Base-by-base conservation (phyloP, 2,888 invertebrate species). In the Epistrophe eligans region DNA sequence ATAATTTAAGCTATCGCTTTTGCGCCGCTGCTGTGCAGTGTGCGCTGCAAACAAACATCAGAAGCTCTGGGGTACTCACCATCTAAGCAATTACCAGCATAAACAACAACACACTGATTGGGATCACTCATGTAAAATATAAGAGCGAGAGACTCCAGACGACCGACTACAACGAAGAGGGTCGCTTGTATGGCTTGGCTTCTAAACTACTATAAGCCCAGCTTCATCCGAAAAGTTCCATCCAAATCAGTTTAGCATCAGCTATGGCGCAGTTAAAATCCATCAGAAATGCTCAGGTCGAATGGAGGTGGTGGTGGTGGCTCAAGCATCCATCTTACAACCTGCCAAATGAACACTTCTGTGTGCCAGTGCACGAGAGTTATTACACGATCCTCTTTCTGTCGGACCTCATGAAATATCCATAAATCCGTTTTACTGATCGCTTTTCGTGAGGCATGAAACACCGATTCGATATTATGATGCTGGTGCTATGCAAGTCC, bases 331-430 rank as follows among this genome's bases (percentile, higher is more conserved):
- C 87, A 79, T 87, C 87, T 87, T 87, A 60, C 87, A 83, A 87
- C 87, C 87, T 87, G 87, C 87, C 83, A 87, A 83, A 87, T 87
- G 87, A 87, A 87, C 87, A 87, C 87, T 87, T 87, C 87, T 87
- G 82, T 83, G 40, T 79, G 87, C 87, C 87, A 76, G 87, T 66
- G 83, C 79, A 82, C 66, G 87, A 83, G 79, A 87, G 62, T 87
- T 87, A 87, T 87, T 87, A 87, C 79, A 79, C 76, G 87, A 82
- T 87, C 79, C 72, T 81, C 85, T 73, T 81, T 81, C 85, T 38
- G 73, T 48, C 80, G 66, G 77, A 60, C 67, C 73, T 73, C 81
- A 81, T 85, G 85, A 43, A 81, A 82, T 74, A 81, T 85, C 85
- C 85, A 85, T 85, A 85, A 85, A 85, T 85, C 85, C 85, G 74